Conservation (phyloP, 2,113 vertebrate genomes). For the Percopsis transmontana region DNA sequence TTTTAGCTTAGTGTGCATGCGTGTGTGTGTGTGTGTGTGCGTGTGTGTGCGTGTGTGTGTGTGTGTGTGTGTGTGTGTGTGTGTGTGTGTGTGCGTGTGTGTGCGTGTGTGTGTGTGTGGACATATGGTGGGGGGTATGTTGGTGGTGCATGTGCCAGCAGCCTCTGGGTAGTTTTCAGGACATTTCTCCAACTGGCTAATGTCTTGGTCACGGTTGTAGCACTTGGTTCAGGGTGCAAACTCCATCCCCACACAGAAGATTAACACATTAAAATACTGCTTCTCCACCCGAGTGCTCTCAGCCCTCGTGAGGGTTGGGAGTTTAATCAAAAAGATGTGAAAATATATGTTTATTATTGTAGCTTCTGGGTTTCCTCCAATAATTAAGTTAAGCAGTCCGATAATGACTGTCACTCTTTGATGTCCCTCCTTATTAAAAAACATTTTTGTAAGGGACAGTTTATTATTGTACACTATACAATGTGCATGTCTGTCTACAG, state of each 20-base stretch:
- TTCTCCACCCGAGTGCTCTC: constrained; percentile 21
- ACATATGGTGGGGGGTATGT: constrained; percentile 40
- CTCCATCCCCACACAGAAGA: constrained; percentile 26
- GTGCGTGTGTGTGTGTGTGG: constrained; percentile 3
- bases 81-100: constrained; percentile 2
- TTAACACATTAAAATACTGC: constrained; percentile 11
- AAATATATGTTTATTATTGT: constrained; percentile 23
- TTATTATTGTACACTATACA: too few relatives aligned
- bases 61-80: constrained; percentile 7
- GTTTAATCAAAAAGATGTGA: constrained; percentile 51
- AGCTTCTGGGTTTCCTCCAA: neutral
- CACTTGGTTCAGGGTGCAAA: constrained; percentile 49
- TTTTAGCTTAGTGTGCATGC: neutral
- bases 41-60: neutral
- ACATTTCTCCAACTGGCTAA: constrained; percentile 65
- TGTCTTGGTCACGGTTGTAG: constrained; percentile 43
- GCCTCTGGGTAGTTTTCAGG: constrained; percentile 70
- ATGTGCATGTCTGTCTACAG: too few relatives aligned
- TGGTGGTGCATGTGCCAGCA: constrained; percentile 58
- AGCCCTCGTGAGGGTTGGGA: constrained; percentile 4
- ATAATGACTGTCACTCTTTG: neutral
- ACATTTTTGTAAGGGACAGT: too few relatives aligned
- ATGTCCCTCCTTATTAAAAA: too few relatives aligned
- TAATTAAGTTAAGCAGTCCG: neutral
- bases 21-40: neutral